Evolutionary conservation across 1,140 invertebrate species (phyloP), one percentile per base, ranked within the genome.

Genomic region (Teleopsis dalmanni): DNA sequence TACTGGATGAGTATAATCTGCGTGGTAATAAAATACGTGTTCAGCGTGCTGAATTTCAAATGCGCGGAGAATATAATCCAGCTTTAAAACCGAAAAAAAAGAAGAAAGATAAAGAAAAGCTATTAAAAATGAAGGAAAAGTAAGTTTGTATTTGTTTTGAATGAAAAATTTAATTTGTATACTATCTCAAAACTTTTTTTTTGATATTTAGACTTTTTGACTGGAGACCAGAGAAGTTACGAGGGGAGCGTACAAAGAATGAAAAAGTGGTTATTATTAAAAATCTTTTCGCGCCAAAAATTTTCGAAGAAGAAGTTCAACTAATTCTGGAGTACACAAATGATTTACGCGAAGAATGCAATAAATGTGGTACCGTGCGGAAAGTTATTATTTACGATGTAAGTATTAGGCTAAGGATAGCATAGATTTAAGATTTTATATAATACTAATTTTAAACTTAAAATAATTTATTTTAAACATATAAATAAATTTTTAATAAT

Each of bases 1-100:
- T 99, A 54, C 70, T 99, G 16, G 96, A 99, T 78, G 95, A 91
- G 1, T 87, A 79, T 60, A 79, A 87, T 54, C 68, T 85, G 19
- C 80, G 87, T 60, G 90, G 84, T 0, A 80, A 90, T 29, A 88
- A 81, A 48, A 76, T 93, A 11, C 81, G 81, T 51, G 95, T 98
- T 1, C 91, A 99, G 74, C 77, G 83, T 57, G 97, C 97, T 1
- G 85, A 90, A 60, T 99, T 99, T 66, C 81, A 95, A 66, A 75
- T 95, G 76, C 98, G 98, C 72, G 97, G 96, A 11, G 76, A 87
- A 40, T 99, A 91, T 72, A 90, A 99, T 78, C 94, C 96, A 9
- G 80, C 79, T 1, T 79, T 93, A 31, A 98, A 97, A 71, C 95
- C 91, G 3, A 94, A 91, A 66, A 88, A 88, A 65, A 94, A 87